A percentile compares a stretch with the other conserved stretches of the same genome.
Evolutionary conservation across 2,113 vertebrate species (phyloP).

Genomic region (Gobio gobio): DNA sequence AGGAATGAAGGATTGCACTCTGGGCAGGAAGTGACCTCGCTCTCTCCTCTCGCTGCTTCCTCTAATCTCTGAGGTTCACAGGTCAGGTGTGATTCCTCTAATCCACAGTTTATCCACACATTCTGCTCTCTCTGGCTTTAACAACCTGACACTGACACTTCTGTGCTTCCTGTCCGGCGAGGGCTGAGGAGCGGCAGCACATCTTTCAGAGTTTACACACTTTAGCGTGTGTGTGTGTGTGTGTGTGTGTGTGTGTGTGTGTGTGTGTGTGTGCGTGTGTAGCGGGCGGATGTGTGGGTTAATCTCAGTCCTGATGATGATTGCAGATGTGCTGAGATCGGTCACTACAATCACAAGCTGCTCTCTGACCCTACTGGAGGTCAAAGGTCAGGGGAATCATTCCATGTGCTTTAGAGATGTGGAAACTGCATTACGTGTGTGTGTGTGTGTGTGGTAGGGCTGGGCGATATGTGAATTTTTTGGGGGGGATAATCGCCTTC

Average conservation of each 20-base stretch:
- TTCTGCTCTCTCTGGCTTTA: neutral
- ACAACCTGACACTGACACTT: neutral
- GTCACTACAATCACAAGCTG: neutral
- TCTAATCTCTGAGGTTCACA: constrained; percentile 35
- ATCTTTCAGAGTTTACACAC: too few species aligned
- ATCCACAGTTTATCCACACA: constrained; percentile 14
- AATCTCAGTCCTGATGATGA: neutral
- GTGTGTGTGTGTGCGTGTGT: too few species aligned
- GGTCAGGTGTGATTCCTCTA: neutral
- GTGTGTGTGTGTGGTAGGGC: too few species aligned
- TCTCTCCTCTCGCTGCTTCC: constrained; percentile 21
- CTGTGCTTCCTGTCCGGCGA: neutral
- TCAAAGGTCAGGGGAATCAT: neutral
- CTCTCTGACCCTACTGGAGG: neutral
- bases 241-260: too few species aligned
- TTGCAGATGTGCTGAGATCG: neutral
- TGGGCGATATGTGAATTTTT: too few species aligned
- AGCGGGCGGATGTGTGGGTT: neutral
- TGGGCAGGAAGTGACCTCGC: constrained; percentile 29
- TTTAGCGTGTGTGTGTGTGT: too few species aligned
- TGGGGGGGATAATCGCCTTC: too few species aligned
- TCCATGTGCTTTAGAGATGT: neutral
- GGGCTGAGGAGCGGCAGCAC: neutral
- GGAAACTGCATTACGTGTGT: neutral
- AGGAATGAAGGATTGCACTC: constrained; percentile 42